phyloP scores from a whole-genome alignment of 2,888 invertebrate genomes.

The Gnatocerus cornutus region DNA sequence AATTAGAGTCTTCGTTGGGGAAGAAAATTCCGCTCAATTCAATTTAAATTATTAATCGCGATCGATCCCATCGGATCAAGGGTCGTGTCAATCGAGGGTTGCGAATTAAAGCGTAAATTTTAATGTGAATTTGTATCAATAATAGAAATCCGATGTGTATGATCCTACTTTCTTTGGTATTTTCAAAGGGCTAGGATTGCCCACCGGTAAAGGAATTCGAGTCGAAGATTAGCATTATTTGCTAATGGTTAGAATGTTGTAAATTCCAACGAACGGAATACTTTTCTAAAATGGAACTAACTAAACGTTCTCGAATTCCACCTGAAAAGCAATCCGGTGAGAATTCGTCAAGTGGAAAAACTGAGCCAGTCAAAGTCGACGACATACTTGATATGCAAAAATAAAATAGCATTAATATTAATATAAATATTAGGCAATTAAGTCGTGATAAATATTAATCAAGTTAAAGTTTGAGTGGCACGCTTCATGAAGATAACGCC shows the following conservation, averaged over 20 bases:
- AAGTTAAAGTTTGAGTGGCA: slow-evolving; percentile 4
- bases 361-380: slow-evolving; percentile 6
- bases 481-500: background rate
- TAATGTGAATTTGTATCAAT: too few relatives aligned
- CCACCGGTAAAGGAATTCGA: slow-evolving; percentile 17
- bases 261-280: slow-evolving; percentile 24
- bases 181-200: slow-evolving; percentile 6
- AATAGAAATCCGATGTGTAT: too few relatives aligned
- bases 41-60: too few relatives aligned
- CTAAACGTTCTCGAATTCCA: slow-evolving; percentile 25
- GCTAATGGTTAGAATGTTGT: slow-evolving; percentile 32
- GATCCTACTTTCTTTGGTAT: too few relatives aligned
- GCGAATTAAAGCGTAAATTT: too few relatives aligned
- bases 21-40: too few relatives aligned
- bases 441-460: slow-evolving; percentile 27
- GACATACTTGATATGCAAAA: slow-evolving; percentile 31
- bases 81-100: too few relatives aligned
- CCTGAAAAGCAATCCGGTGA: background rate
- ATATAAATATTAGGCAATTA: slow-evolving; percentile 31
- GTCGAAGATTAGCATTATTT: slow-evolving; percentile 1
- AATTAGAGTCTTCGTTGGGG: too few relatives aligned
- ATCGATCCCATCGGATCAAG: too few relatives aligned
- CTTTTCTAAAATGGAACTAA: slow-evolving; percentile 17
- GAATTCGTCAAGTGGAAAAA: background rate
- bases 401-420: slow-evolving; percentile 26